phyloP scores from a whole-genome alignment of 2,797 vertebrate genomes.

The Phrynocephalus forsythii region DNA sequence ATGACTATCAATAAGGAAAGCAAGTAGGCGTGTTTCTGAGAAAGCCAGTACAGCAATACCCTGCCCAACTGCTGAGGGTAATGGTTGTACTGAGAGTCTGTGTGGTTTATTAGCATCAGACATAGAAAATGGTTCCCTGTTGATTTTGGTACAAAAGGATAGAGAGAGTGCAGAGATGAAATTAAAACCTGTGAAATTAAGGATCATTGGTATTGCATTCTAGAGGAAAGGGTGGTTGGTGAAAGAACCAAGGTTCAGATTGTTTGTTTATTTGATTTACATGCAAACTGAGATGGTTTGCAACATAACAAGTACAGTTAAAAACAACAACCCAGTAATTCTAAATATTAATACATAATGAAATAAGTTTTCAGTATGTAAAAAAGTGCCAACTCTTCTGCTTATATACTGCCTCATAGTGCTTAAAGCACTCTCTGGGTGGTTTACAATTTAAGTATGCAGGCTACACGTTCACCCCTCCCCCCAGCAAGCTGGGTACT shows the following conservation, averaged over 20 bases:
- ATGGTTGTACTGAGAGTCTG: neutral
- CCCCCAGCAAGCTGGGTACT: no score
- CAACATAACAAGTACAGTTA: no score
- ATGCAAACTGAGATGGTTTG: no score
- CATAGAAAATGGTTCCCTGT: neutral
- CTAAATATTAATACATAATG: no score
- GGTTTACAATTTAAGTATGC: no score
- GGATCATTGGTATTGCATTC: neutral
- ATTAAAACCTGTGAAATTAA: neutral
- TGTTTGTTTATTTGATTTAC: no score
- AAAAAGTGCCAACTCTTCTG: no score
- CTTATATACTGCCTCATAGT: no score
- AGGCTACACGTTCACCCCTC: no score
- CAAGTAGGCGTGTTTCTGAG: accelerated
- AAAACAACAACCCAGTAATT: neutral
- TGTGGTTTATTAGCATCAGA: neutral
- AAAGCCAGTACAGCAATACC: accelerated
- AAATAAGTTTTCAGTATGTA: no score
- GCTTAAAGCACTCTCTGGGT: no score
- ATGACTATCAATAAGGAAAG: neutral
- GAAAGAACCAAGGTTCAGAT: neutral
- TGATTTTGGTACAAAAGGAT: neutral
- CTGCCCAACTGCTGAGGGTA: neutral
- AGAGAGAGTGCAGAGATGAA: neutral
- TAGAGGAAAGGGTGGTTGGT: neutral